These are phyloP conservation scores for Apteryx owenii DNA, from an alignment of 2,113 vertebrate species.

Conservation along the genomic window DNA sequence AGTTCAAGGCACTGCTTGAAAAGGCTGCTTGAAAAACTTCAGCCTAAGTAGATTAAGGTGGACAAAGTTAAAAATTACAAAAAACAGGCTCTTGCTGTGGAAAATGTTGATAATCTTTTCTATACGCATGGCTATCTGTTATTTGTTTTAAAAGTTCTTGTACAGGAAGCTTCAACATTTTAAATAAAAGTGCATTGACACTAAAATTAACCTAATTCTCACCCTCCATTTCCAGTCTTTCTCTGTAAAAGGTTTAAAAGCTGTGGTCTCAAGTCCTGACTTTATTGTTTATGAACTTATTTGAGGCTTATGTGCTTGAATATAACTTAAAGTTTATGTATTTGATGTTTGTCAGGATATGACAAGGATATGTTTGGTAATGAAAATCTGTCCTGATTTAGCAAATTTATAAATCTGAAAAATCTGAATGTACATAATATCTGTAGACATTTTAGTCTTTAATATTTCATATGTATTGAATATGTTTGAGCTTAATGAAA, in stretches of 20 bases:
- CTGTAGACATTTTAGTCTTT: background rate
- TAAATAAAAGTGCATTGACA: background rate
- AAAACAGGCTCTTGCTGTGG: background rate
- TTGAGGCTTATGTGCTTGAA: too few relatives aligned
- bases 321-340: too few relatives aligned
- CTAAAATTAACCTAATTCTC: background rate
- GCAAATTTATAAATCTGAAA: background rate
- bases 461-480: fast-evolving
- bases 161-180: background rate
- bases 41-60: background rate
- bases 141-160: background rate
- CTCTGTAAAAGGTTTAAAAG: too few relatives aligned
- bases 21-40: background rate
- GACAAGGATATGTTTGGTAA: background rate
- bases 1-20: background rate
- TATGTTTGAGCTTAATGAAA: background rate
- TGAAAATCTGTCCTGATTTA: background rate
- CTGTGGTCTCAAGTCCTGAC: too few relatives aligned
- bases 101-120: background rate
- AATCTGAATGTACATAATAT: background rate
- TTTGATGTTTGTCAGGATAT: too few relatives aligned
- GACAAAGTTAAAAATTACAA: background rate
- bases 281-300: too few relatives aligned
- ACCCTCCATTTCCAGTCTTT: background rate
- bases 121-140: background rate